Base-by-base conservation (phyloP, 2,888 invertebrate species). In the Nowickia ferox region DNA sequence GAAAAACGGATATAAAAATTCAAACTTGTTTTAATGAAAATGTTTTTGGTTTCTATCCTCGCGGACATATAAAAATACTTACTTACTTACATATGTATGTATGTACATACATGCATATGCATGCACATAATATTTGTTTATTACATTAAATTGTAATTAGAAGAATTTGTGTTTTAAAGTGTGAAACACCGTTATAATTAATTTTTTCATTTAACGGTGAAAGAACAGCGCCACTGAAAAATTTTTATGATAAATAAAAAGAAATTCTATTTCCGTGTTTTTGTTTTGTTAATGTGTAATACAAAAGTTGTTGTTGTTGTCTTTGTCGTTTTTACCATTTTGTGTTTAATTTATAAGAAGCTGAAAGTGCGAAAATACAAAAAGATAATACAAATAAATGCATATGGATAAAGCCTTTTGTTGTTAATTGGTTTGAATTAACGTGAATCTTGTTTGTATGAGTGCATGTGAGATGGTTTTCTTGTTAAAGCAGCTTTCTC, bases 371-470 rank as follows among this genome's bases (percentile, higher is more conserved):
- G 22, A 75, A 63, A 63, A 75, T 4, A 68, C 68, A 53, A 66
- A 61, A 69, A 65, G 15, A 51, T 30, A 53, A 72, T 65, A 79
- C 53, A 72, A 46, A 63, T 63, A 68, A 68, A 61, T 57, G 40
- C 59, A 66, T 66, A 59, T 13, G 30, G 51, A 74, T 66, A 78
- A 78, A 74, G 38, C 30, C 72, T 74, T 66, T 78, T 72, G 66
- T 77, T 83, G 65, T 44, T 66, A 77, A 77, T 77, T 66, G 77
- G 19, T 72, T 72, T 72, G 77, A 83, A 83, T 78, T 84, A 53
- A 81, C 72, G 46, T 65, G 46, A 75, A 74, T 22, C 66, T 65
- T 40, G 57, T 59, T 72, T 40, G 44, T 51, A 22, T 57, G 19
- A 46, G 63, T 69, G 63, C 42, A 38, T 55, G 61, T 71, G 63